Evolutionary conservation across 2,888 invertebrate genomes (phyloP).

Genomic region (Hyposoter dolosus): DNA sequence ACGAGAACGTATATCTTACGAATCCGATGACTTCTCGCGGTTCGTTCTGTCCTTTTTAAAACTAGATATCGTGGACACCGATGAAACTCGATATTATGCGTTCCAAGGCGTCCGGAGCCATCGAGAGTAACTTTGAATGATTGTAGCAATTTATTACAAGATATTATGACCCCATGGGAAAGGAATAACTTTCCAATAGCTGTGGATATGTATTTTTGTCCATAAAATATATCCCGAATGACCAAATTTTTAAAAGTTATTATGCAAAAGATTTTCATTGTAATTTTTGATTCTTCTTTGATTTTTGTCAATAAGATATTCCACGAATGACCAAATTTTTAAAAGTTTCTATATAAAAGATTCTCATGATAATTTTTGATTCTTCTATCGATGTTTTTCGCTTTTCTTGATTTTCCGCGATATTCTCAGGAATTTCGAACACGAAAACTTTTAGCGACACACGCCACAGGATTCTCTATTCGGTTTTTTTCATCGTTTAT

Average conservation of each 20-base stretch:
- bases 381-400: background rate
- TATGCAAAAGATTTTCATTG: background rate
- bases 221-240: background rate
- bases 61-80: constrained; percentile 45
- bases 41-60: constrained; percentile 3
- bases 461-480: background rate
- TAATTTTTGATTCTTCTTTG: background rate
- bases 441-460: background rate
- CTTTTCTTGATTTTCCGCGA: background rate
- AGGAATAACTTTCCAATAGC: background rate
- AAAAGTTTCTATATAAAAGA: background rate
- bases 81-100: constrained; percentile 63
- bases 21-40: constrained; percentile 41
- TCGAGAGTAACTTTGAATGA: constrained; percentile 32
- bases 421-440: background rate
- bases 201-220: background rate
- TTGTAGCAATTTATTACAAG: constrained; percentile 1
- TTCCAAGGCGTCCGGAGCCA: constrained; percentile 28
- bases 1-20: constrained; percentile 14
- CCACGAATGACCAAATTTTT: background rate
- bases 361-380: background rate
- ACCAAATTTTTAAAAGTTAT: background rate
- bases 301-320: background rate
- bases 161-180: background rate
- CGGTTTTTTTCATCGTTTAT: background rate